Evolutionary conservation across 2,888 invertebrate genomes (phyloP).

Genomic region (Spodoptera picta): DNA sequence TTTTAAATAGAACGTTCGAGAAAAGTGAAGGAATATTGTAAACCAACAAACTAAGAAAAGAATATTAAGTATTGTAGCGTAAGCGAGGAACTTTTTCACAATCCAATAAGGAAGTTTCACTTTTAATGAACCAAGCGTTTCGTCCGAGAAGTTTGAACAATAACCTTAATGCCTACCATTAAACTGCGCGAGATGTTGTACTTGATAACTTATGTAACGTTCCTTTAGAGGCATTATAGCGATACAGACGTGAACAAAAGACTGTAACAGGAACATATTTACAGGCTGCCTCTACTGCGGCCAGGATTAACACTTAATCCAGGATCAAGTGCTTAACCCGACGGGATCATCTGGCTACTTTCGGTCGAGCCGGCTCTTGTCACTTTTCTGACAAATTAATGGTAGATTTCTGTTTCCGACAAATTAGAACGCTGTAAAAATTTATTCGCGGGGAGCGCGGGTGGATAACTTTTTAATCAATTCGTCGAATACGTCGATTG

Average conservation of each 20-base stretch:
- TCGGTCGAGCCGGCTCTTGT: constrained; percentile 23
- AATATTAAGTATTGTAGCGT: constrained; percentile 1
- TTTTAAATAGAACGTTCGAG: neutral
- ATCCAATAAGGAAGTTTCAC: constrained; percentile 27
- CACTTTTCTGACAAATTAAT: constrained; percentile 44
- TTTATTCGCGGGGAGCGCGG: constrained; percentile 18
- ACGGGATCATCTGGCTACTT: constrained; percentile 39
- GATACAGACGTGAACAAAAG: constrained; percentile 22
- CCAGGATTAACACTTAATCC: constrained; percentile 41
- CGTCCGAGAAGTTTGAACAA: constrained; percentile 23
- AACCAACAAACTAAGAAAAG: constrained; percentile 10
- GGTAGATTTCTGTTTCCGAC: constrained; percentile 31
- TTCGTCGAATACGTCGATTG: constrained; percentile 19
- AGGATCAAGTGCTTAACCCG: constrained; percentile 37
- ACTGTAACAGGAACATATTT: constrained; percentile 22
- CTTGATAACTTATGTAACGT: constrained; percentile 50
- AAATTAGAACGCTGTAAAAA: constrained; percentile 28
- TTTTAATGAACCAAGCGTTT: constrained; percentile 35
- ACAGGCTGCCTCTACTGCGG: constrained; percentile 7
- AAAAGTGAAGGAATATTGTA: neutral
- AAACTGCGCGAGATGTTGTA: constrained; percentile 37
- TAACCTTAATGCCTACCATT: constrained; percentile 36
- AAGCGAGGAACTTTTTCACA: constrained; percentile 25
- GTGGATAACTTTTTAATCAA: constrained; percentile 48
- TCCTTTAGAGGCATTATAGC: constrained; percentile 43